phyloP scores from a whole-genome alignment of 2,113 vertebrate species.

The Nanorana parkeri region DNA sequence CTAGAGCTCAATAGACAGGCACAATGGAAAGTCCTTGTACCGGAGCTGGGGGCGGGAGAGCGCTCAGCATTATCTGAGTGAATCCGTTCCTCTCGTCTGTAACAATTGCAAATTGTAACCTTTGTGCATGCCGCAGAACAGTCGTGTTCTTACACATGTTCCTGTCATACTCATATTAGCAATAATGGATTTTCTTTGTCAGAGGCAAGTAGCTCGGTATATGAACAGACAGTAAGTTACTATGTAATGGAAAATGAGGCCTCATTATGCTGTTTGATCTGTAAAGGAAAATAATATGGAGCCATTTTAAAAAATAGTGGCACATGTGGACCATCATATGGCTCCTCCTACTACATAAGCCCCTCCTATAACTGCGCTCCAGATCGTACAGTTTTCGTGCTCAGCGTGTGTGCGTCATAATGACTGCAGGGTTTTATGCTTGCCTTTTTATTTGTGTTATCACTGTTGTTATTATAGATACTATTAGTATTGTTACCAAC shows the following conservation, averaged over 20 bases:
- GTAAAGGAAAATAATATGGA: neutral
- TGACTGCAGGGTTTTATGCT: too few species aligned
- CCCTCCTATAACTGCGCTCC: too few species aligned
- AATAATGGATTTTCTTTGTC: slow-evolving; percentile 55
- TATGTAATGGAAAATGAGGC: neutral
- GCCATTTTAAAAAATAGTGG: neutral
- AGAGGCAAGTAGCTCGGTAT: slow-evolving; percentile 10
- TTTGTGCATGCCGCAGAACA: slow-evolving; percentile 24
- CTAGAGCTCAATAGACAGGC: slow-evolving; percentile 40
- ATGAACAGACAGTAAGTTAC: neutral
- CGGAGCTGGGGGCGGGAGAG: slow-evolving; percentile 37
- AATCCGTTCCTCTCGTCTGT: slow-evolving; percentile 42
- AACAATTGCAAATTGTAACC: slow-evolving; percentile 57
- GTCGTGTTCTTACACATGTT: slow-evolving; percentile 48
- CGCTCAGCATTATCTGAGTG: slow-evolving; percentile 35
- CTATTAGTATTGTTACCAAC: too few species aligned
- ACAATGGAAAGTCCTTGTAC: slow-evolving; percentile 44
- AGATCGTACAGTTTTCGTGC: too few species aligned
- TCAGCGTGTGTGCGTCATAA: too few species aligned
- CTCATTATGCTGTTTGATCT: neutral
- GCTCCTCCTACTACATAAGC: neutral
- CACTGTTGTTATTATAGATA: too few species aligned
- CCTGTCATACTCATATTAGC: slow-evolving; percentile 50
- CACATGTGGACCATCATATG: neutral
- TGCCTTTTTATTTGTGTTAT: too few species aligned